Base-by-base conservation (phyloP, 1,140 invertebrate species). In the Drosophila dunni region DNA sequence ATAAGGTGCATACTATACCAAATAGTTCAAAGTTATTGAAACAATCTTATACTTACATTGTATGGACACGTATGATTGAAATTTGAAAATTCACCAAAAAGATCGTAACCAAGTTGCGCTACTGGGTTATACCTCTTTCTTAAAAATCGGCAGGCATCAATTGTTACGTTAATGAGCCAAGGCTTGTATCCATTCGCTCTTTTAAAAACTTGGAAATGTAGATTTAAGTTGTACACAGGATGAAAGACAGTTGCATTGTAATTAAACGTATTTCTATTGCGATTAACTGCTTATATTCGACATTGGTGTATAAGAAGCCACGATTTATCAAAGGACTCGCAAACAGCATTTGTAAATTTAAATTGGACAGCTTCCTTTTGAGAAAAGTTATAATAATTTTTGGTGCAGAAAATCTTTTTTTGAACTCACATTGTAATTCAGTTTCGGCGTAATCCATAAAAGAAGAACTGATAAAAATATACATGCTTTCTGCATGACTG, bases 141-240 rank as follows among this genome's bases (percentile, higher is more conserved):
- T 0, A 61, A 2, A 8, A 68, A 68, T 13, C 34, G 34, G 7
- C 65, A 68, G 8, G 4, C 15, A 10, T 68, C 65, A 5, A 68
- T 4, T 11, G 33, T 15, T 7, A 11, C 10, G 4, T 61, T 68
- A 33, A 34, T 34, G 0, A 67, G 53, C 53, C 65, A 68, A 0
- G 56, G 56, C 36, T 68, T 61, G 11, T 51, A 68, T 4, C 65
- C 56, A n/a, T 51, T 68, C 7, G 34, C 65, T 11, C 40, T 51
- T 24, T 68, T 40, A 4, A 67, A 58, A 7, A 58, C 0, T 34
- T 17, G 17, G 17, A 17, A 17, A 17, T 15, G 44, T 0, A 9
- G 11, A 7, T 24, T 5, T 4, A n/a, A 2, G 5, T 17, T 33
- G 17, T 38, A 20, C 3, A 7, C 24, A 1, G 56, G 34, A 7